Conservation (phyloP, 1,140 invertebrate genomes). For the Leptinotarsa undecemlineata region DNA sequence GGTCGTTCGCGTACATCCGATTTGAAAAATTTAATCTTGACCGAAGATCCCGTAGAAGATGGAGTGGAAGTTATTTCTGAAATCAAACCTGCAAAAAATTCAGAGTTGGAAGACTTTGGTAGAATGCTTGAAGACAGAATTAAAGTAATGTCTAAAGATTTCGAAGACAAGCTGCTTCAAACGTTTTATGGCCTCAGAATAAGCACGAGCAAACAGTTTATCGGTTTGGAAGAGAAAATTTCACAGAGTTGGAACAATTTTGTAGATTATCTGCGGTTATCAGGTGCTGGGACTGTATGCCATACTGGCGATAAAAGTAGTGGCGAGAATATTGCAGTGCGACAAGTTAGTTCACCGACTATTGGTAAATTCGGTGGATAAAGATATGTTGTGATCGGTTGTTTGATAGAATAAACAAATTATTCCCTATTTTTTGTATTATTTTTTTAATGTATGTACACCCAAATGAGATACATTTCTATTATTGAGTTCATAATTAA, state of each 20-base stretch:
- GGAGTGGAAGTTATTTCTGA: not conserved
- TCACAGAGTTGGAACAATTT: constrained; percentile 41
- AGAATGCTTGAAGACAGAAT: constrained; percentile 35
- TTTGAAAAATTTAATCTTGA: not conserved
- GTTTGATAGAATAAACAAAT: no score
- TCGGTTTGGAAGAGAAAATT: constrained; percentile 40
- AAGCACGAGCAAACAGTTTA: constrained; percentile 40
- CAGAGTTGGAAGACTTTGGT: constrained; percentile 30
- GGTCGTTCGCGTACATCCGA: not conserved
- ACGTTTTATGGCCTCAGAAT: constrained; percentile 39
- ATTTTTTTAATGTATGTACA: no score
- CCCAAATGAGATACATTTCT: no score
- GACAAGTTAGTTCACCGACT: not conserved
- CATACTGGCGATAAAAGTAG: not conserved
- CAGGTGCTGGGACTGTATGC: constrained; percentile 20
- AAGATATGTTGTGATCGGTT: no score
- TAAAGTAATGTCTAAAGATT: constrained; percentile 26
- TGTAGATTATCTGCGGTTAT: constrained; percentile 37
- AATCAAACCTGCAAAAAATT: constrained; percentile 6
- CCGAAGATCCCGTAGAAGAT: not conserved
- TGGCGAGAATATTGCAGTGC: not conserved
- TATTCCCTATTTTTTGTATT: no score
- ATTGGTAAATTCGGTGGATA: no score
- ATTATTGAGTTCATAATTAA: no score
- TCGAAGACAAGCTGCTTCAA: constrained; percentile 40